Conservation (phyloP, 2,113 vertebrate genomes). For the Corythornis madagascariensis region DNA sequence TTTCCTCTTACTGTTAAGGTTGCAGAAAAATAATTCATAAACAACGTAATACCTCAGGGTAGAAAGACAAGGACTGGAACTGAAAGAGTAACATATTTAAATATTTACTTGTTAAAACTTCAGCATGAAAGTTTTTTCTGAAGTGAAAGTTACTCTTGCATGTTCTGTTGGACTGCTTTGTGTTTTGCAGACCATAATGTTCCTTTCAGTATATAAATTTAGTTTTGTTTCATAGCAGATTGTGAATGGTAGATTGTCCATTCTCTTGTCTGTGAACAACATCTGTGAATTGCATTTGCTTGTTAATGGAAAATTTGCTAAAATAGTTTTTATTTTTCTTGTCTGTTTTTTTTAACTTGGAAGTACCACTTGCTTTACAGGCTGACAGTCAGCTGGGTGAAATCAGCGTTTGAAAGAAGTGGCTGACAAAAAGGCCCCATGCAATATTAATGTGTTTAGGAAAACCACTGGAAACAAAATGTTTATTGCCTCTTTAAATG, state of each 20-base stretch:
- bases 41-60: constrained; percentile 11
- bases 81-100: neutral
- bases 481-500: constrained; percentile 22
- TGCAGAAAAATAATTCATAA: constrained; percentile 44
- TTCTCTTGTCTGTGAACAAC: neutral
- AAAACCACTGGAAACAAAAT: constrained; percentile 58
- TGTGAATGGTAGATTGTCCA: neutral
- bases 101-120: constrained; percentile 19
- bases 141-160: neutral
- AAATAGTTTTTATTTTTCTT: neutral
- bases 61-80: constrained; percentile 3
- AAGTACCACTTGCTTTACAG: neutral
- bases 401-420: constrained; percentile 16
- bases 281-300: neutral
- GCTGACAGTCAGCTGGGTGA: constrained; percentile 33
- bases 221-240: neutral
- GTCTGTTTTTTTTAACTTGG: neutral
- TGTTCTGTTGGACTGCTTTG: neutral
- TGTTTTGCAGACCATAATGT: neutral
- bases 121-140: constrained; percentile 7
- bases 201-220: neutral
- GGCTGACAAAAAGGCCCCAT: constrained; percentile 25
- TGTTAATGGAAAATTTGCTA: neutral
- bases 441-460: constrained; percentile 50
- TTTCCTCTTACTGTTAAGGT: neutral